Evolutionary conservation across 2,888 invertebrate species (phyloP), one percentile per base, ranked within the genome.

Genomic region (Scrobipalpa costella): DNA sequence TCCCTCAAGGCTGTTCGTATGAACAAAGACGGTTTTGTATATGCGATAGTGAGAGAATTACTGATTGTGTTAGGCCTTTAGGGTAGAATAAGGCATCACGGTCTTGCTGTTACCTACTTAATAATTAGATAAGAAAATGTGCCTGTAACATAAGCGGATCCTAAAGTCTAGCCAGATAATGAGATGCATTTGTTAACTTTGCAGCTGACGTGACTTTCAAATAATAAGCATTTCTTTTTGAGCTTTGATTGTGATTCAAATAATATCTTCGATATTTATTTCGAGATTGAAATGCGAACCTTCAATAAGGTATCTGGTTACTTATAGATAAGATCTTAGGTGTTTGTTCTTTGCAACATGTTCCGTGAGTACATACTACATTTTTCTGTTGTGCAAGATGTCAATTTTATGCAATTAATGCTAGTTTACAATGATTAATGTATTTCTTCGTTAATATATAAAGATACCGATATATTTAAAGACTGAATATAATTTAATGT

Each of bases 401-500:
- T 15, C 15, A 44, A 40, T 40, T 36, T 13, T 40, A 40, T 13
- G 40, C 11, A 40, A 40, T 13, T 15, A 44, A 44, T 44, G 44
- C 40, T 44, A 44, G 15, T 44, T 44, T 15, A 15, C 44, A 57
- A 34, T 57, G 6, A n/a, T 34, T 55, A 5, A n/a, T 44, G 33
- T 57, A 33, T 57, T 57, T 27, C 21, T 21, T 34, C 34, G 55
- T 86, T 86, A 81, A 87, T 88, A 84, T 87, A 85, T 87, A 85
- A 77, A 83, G 85, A 86, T 86, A 83, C 81, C 69, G 77, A 33
- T 55, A 52, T 60, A 49, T 60, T 81, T 82, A 76, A 89, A 90
- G 90, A 90, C 90, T 90, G 90, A 90, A 81, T 84, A 3, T 84
- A 80, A 82, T 84, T 81, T 83, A 83, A 82, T 80, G 74, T 79